phyloP scores from a whole-genome alignment of 2,888 invertebrate genomes.

The Pollenia griseotomentosa region DNA sequence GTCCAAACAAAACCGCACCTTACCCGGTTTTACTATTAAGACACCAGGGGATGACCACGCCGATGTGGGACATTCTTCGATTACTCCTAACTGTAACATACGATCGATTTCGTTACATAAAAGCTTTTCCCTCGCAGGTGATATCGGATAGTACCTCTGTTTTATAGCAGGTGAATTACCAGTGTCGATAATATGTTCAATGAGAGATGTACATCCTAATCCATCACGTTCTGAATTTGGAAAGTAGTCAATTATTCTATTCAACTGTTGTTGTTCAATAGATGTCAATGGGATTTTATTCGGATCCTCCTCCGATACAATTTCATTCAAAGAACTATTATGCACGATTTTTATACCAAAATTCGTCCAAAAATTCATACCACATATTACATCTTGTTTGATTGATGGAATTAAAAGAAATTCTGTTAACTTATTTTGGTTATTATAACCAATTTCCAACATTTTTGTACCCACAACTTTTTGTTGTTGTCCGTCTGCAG shows the following conservation, averaged over 20 bases:
- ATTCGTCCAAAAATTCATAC: not conserved
- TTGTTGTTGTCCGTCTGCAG: conserved; percentile 6
- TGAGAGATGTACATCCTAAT: conserved; percentile 10
- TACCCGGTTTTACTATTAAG: not conserved
- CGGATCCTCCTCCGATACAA: not conserved
- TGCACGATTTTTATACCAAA: not conserved
- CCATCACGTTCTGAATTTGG: conserved; percentile 9
- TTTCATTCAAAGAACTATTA: not conserved
- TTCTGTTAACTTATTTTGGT: not conserved
- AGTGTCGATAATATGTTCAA: not conserved
- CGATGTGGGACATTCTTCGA: not conserved
- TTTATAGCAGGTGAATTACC: not conserved
- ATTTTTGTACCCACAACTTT: not conserved
- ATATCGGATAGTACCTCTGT: not conserved
- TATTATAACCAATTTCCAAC: not conserved
- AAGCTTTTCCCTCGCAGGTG: not conserved
- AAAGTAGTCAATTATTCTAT: conserved; percentile 9
- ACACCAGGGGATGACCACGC: not conserved
- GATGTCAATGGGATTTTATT: not conserved
- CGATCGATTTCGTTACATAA: not conserved
- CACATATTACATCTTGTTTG: not conserved
- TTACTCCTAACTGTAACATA: not conserved
- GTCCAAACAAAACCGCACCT: too few relatives aligned
- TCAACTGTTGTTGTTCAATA: not conserved
- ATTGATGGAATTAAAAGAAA: not conserved